Conservation (phyloP, 2,113 vertebrate species). For the Mystacornis crossleyi region DNA sequence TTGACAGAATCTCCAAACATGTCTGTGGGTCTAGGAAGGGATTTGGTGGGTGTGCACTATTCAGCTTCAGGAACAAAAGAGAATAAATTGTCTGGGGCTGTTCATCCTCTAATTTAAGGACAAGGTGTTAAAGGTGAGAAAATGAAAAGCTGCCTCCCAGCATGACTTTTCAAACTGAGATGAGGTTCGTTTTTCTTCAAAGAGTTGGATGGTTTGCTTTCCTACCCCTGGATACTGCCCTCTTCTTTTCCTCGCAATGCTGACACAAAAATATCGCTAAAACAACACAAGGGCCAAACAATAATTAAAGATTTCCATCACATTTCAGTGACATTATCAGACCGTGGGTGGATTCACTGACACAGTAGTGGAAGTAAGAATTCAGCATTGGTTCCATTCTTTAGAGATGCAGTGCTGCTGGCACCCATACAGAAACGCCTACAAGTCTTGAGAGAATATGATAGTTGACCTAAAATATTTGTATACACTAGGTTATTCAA, state of each 20-base stretch:
- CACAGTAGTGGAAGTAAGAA: conserved; percentile 48
- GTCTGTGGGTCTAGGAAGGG: background rate
- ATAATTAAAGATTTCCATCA: conserved; percentile 46
- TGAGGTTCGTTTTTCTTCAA: background rate
- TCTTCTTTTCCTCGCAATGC: background rate
- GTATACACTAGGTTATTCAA: conserved; percentile 57
- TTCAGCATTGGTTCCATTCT: conserved; percentile 49
- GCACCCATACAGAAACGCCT: conserved; percentile 41
- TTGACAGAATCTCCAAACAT: rapidly evolving
- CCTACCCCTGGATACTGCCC: background rate
- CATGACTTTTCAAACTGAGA: background rate
- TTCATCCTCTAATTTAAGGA: background rate
- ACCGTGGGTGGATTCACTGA: conserved; percentile 37
- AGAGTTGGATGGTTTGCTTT: background rate
- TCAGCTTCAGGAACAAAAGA: background rate
- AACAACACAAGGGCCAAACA: background rate
- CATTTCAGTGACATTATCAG: conserved; percentile 33
- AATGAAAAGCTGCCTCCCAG: background rate
- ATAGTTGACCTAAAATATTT: conserved; percentile 64
- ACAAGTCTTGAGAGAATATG: conserved; percentile 52
- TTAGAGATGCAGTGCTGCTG: conserved; percentile 43
- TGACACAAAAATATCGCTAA: background rate
- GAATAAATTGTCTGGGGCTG: background rate
- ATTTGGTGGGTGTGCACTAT: background rate
- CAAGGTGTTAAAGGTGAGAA: background rate